These are phyloP conservation scores for Triplophysa tibetana DNA, from an alignment of 2,113 vertebrate genomes.

Conservation along the genomic window DNA sequence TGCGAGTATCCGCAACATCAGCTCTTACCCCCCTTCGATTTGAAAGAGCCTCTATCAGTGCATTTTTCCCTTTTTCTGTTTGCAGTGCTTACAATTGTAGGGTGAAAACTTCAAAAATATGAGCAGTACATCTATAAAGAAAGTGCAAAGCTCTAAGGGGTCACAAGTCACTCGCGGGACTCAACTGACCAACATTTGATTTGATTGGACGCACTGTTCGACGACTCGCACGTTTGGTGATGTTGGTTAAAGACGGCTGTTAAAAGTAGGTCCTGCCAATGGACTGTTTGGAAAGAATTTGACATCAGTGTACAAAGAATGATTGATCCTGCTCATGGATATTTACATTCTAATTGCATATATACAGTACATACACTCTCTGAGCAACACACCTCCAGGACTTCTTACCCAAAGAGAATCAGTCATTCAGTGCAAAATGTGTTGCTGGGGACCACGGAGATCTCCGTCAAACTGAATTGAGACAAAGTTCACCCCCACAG, in stretches of 20 bases:
- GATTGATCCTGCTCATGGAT: slow-evolving; percentile 33
- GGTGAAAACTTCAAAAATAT: slow-evolving; percentile 47
- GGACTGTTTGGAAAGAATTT: slow-evolving; percentile 40
- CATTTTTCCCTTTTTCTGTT: slow-evolving; percentile 5
- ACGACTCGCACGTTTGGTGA: slow-evolving; percentile 1
- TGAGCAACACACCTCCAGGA: slow-evolving; percentile 29
- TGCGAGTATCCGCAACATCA: slow-evolving; percentile 14
- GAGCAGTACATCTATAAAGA: slow-evolving; percentile 39
- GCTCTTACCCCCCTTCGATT: slow-evolving; percentile 12
- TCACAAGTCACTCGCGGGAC: slow-evolving; percentile 22
- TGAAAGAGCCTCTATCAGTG: slow-evolving; percentile 4
- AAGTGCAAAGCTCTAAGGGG: slow-evolving; percentile 45
- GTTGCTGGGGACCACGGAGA: slow-evolving; percentile 22
- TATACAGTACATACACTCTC: slow-evolving; percentile 48
- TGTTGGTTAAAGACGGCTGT: slow-evolving; percentile 3
- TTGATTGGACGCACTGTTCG: slow-evolving; percentile 15
- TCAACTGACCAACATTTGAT: neutral
- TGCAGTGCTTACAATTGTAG: slow-evolving; percentile 50
- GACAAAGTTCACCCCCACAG: neutral
- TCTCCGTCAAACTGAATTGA: neutral
- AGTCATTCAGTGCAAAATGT: neutral
- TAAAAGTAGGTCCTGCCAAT: slow-evolving; percentile 36
- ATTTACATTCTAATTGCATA: slow-evolving; percentile 54
- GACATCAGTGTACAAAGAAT: slow-evolving; percentile 56
- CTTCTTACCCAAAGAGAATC: slow-evolving; percentile 22